Evolutionary conservation across 2,888 invertebrate species (phyloP).

Genomic region (Drymonia ruficornis): DNA sequence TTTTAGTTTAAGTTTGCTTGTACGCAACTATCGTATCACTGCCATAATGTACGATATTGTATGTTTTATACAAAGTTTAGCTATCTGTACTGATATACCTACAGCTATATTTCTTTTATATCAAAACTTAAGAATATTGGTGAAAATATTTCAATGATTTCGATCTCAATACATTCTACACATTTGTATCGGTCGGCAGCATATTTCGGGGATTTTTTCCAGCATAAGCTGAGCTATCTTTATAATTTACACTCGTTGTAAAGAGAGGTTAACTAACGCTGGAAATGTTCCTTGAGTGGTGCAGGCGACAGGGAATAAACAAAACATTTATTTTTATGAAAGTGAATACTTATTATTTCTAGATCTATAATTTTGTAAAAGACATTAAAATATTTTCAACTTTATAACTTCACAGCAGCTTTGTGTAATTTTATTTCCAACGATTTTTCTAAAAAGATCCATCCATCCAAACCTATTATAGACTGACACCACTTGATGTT

Average conservation of each 20-base stretch:
- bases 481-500: slow-evolving; percentile 83
- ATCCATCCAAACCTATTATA: slow-evolving; percentile 78
- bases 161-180: too few species aligned
- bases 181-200: too few species aligned
- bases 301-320: too few species aligned
- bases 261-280: too few species aligned
- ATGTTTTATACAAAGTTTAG: slow-evolving; percentile 37
- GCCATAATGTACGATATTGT: slow-evolving; percentile 36
- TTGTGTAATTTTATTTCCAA: slow-evolving; percentile 8
- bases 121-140: slow-evolving; percentile 7
- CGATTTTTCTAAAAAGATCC: slow-evolving; percentile 61
- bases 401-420: slow-evolving; percentile 16
- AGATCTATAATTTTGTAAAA: too few species aligned
- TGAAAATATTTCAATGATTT: slow-evolving; percentile 22
- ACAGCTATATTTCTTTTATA: slow-evolving; percentile 29
- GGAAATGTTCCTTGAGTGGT: too few species aligned
- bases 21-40: slow-evolving; percentile 43
- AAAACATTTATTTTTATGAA: too few species aligned
- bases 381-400: slow-evolving; percentile 9
- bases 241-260: too few species aligned
- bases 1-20: slow-evolving; percentile 43
- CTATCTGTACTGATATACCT: slow-evolving; percentile 26
- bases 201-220: too few species aligned
- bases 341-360: too few species aligned
- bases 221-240: too few species aligned